These are phyloP conservation scores for Callopanchax toddi DNA, from an alignment of 2,113 vertebrate genomes.

Conservation along the genomic window DNA sequence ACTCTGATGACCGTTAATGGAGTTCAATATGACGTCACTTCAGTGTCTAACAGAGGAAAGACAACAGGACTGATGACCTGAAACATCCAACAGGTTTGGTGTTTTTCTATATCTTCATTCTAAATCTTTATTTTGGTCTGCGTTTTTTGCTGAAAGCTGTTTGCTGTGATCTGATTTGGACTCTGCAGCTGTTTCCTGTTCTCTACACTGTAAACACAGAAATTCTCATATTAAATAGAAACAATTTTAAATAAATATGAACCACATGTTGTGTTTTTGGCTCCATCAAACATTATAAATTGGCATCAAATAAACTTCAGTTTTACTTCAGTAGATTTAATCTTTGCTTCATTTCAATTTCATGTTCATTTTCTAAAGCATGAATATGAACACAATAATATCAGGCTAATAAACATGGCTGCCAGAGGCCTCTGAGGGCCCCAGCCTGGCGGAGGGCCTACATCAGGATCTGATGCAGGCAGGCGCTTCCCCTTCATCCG, in stretches of 20 bases:
- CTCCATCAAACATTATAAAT: constrained; percentile 7
- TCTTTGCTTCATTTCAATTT: background rate
- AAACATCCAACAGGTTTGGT: no score
- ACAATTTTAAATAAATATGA: background rate
- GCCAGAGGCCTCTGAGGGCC: background rate
- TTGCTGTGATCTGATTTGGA: background rate
- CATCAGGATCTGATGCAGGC: constrained; percentile 25
- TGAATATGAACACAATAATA: background rate
- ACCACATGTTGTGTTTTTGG: background rate
- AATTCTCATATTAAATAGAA: background rate
- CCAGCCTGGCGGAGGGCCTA: constrained; percentile 10
- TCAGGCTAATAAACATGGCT: constrained; percentile 8
- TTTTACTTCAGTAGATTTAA: constrained; percentile 12
- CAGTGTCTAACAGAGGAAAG: no score
- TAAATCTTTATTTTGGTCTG: no score
- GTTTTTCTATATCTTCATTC: no score
- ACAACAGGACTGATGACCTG: no score
- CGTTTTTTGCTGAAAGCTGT: background rate
- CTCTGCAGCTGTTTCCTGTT: background rate
- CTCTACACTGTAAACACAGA: background rate
- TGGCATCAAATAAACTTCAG: background rate
- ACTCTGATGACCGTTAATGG: no score
- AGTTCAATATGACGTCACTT: no score
- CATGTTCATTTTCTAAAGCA: background rate
- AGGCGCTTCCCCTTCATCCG: constrained; percentile 17